These are phyloP conservation scores for Magallana nippona DNA, from an alignment of 2,888 invertebrate genomes.

Conservation along the genomic window DNA sequence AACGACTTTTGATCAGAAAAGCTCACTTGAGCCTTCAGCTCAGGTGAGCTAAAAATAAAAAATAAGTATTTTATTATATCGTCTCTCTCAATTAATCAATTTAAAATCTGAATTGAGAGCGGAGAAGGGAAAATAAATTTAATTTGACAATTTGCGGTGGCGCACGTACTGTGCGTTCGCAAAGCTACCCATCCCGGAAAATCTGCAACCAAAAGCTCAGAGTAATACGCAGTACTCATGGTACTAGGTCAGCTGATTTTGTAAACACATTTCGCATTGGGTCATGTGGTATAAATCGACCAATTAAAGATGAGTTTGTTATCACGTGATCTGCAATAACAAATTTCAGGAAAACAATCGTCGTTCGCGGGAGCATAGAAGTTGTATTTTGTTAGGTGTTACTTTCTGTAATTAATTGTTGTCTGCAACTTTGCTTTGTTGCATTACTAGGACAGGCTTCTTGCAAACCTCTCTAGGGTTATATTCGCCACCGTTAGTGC, in stretches of 20 bases:
- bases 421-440: slow-evolving; percentile 29
- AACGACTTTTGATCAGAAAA: too few species aligned
- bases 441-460: neutral
- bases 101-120: too few species aligned
- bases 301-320: slow-evolving; percentile 6
- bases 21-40: too few species aligned
- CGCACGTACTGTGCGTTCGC: too few species aligned
- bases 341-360: slow-evolving; percentile 25
- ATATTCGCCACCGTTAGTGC: slow-evolving; percentile 30
- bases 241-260: slow-evolving; percentile 8
- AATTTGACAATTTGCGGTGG: too few species aligned
- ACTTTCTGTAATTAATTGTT: neutral
- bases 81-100: too few species aligned
- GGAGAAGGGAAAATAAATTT: too few species aligned
- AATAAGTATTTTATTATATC: too few species aligned
- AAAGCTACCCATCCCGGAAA: too few species aligned
- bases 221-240: too few species aligned
- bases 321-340: slow-evolving; percentile 25
- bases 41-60: too few species aligned
- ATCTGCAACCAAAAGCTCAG: too few species aligned
- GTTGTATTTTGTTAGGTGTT: neutral
- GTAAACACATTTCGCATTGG: slow-evolving; percentile 8
- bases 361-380: slow-evolving; percentile 1
- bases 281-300: neutral
- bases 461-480: neutral